Conservation (phyloP, 2,797 vertebrate species). For the Micropoecilia bifurca region DNA sequence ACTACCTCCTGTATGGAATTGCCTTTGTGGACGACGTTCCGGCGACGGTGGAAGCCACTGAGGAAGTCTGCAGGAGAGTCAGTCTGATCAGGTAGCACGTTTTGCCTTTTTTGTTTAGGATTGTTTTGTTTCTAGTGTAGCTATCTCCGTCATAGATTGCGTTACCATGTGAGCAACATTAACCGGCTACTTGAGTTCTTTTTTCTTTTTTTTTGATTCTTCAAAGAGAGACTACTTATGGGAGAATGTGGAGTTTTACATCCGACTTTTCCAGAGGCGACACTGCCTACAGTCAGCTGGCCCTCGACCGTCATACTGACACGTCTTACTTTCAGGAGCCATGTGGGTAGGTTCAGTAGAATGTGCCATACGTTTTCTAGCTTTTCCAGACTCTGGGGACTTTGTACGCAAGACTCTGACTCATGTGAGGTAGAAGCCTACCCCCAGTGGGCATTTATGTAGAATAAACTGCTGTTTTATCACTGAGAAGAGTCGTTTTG, state of each 20-base stretch:
- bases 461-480: neutral
- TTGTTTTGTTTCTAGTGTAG: neutral
- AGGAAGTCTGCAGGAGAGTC: slow-evolving; percentile 83
- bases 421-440: neutral
- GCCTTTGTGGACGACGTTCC: slow-evolving; percentile 91
- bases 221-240: slow-evolving; percentile 91
- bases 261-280: slow-evolving; percentile 93
- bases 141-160: neutral
- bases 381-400: neutral
- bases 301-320: slow-evolving; percentile 92
- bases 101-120: neutral
- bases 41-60: slow-evolving; percentile 88
- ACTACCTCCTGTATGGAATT: slow-evolving; percentile 89
- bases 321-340: slow-evolving; percentile 95
- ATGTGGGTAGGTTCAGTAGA: slow-evolving; percentile 81
- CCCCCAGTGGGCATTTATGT: neutral
- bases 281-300: slow-evolving; percentile 91
- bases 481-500: neutral
- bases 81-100: slow-evolving; percentile 89
- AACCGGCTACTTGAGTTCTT: neutral
- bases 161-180: neutral
- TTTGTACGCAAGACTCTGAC: neutral
- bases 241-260: slow-evolving; percentile 92
- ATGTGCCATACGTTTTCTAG: neutral
- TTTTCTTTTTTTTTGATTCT: slow-evolving; percentile 6